Evolutionary conservation across 2,888 invertebrate genomes (phyloP).

Genomic region (Gortyna flavago): DNA sequence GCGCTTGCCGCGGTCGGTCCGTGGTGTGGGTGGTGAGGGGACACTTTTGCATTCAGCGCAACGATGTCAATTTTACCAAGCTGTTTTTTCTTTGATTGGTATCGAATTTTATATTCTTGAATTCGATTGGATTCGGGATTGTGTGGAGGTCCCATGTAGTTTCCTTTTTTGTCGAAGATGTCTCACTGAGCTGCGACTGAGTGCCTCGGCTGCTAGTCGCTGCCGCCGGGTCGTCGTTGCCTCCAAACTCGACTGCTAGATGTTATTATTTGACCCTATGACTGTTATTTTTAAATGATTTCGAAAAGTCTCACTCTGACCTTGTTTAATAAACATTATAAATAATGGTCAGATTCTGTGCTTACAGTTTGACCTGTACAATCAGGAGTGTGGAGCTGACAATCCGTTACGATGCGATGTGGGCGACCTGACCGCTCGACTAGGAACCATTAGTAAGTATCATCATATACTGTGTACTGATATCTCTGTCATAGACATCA

Average conservation of each 20-base stretch:
- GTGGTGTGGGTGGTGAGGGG: too few species aligned
- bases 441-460: constrained; percentile 93
- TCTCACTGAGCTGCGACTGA: background rate
- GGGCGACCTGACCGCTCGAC: constrained; percentile 96
- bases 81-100: too few species aligned
- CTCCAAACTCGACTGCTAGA: background rate
- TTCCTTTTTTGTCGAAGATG: too few species aligned
- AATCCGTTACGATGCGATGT: constrained; percentile 97
- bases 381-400: constrained; percentile 95
- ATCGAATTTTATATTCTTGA: too few species aligned
- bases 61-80: too few species aligned
- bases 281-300: background rate
- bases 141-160: background rate
- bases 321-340: background rate
- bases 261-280: background rate
- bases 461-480: background rate
- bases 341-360: background rate
- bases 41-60: too few species aligned
- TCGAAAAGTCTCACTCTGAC: too few species aligned
- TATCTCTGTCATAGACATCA: background rate
- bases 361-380: constrained; percentile 94
- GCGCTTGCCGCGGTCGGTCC: too few species aligned
- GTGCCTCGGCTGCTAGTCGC: background rate
- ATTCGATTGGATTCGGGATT: background rate
- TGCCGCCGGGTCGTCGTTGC: background rate